These are phyloP conservation scores for Micrastur ruficollis DNA, from an alignment of 2,797 vertebrate genomes.

Conservation along the genomic window DNA sequence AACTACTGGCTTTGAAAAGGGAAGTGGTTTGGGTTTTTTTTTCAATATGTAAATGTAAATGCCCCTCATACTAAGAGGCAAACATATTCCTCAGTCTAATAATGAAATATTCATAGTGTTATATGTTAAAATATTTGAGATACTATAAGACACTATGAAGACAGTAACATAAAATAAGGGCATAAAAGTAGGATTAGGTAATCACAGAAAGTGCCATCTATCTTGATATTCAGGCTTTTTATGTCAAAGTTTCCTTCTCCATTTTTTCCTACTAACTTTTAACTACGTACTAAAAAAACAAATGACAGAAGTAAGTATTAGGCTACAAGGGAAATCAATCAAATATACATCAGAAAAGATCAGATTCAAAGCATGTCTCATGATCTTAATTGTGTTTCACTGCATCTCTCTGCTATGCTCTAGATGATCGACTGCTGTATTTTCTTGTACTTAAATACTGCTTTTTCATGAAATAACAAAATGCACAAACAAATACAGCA, in stretches of 20 bases:
- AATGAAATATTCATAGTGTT: not conserved
- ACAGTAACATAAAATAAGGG: not conserved
- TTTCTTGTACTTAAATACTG: not conserved
- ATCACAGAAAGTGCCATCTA: not conserved
- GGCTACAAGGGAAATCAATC: not conserved
- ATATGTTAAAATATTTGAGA: not conserved
- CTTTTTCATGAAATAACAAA: not conserved
- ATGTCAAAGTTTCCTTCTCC: not conserved
- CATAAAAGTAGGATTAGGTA: not conserved
- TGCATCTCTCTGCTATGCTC: not conserved
- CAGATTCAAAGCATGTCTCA: not conserved
- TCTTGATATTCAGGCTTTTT: not conserved
- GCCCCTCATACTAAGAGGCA: not conserved
- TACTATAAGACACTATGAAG: not conserved
- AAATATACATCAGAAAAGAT: not conserved
- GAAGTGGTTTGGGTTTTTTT: not conserved
- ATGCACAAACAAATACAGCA: not conserved
- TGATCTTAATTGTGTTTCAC: not conserved
- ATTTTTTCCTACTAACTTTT: not conserved
- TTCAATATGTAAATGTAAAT: not conserved
- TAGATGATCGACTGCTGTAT: not conserved
- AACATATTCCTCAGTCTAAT: not conserved
- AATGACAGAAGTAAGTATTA: not conserved
- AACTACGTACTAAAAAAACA: not conserved
- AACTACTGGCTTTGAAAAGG: not conserved